Percentiles rank a stretch among this genome's conserved stretches.
Conservation (phyloP, 2,888 invertebrate genomes). For the Gari tellinella region DNA sequence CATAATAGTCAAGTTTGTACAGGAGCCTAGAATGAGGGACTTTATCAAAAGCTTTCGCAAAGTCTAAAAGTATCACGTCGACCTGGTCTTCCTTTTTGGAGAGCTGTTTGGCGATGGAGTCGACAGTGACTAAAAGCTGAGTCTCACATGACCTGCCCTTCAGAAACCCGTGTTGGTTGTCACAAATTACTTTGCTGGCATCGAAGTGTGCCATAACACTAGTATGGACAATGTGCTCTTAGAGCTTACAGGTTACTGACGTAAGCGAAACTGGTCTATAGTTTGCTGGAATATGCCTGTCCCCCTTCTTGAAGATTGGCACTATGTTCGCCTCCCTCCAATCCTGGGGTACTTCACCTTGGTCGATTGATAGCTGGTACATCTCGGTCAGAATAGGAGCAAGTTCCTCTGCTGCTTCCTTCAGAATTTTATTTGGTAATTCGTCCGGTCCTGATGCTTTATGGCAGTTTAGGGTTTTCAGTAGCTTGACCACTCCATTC, state of each 20-base stretch:
- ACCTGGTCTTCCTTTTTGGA: constrained; percentile 3
- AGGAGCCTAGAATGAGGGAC: constrained; percentile 1
- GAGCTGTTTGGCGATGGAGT: constrained; percentile 7
- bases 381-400: constrained; percentile 11
- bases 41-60: constrained; percentile 6
- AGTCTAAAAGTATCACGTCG: constrained; percentile 3
- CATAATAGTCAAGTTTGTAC: background rate
- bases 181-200: constrained; percentile 14
- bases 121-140: constrained; percentile 11
- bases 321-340: constrained; percentile 31
- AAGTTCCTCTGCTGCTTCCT: constrained; percentile 16
- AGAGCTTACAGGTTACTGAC: constrained; percentile 5
- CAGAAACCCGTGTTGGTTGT: constrained; percentile 27
- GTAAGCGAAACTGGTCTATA: background rate
- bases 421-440: background rate
- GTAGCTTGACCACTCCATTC: constrained; percentile 31
- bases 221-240: constrained; percentile 35
- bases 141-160: constrained; percentile 5
- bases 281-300: constrained; percentile 4
- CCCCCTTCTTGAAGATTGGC: constrained; percentile 17
- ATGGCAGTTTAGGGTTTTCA: constrained; percentile 18
- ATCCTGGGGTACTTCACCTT: constrained; percentile 29
- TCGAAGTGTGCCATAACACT: constrained; percentile 26
- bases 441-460: constrained; percentile 15
- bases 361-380: constrained; percentile 10